Conservation (phyloP, 2,797 vertebrate species). For the Danio aesculapii region DNA sequence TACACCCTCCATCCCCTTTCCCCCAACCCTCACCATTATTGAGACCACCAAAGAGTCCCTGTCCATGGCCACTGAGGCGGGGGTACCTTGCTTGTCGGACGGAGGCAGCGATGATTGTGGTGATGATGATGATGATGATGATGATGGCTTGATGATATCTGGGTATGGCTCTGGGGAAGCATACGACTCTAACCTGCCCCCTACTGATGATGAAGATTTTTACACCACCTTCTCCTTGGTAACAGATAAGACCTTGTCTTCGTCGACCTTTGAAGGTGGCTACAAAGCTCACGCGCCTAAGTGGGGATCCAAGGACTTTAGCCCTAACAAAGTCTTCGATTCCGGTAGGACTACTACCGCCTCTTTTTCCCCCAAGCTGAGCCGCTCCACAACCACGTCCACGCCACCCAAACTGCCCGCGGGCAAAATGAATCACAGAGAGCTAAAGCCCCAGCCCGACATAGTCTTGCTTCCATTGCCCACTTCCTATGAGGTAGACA, state of each 20-base stretch:
- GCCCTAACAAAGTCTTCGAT: constrained; percentile 96
- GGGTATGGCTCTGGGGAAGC: constrained; percentile 99
- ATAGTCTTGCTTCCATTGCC: constrained; percentile 98
- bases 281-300: constrained; percentile 97
- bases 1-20: constrained; percentile 96
- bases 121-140: constrained; percentile 82
- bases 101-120: constrained; percentile 99
- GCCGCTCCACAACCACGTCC: constrained; percentile 95
- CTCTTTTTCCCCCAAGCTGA: constrained; percentile 96
- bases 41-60: constrained; percentile 99
- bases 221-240: constrained; percentile 99
- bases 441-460: constrained; percentile 97
- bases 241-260: constrained; percentile 99
- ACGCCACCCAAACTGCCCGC: constrained; percentile 95
- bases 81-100: constrained; percentile 99
- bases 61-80: constrained; percentile 98
- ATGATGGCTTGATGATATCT: constrained; percentile 99
- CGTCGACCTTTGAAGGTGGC: constrained; percentile 99
- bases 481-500: constrained; percentile 99
- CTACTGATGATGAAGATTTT: constrained; percentile 99
- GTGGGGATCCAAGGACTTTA: constrained; percentile 99
- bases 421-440: constrained; percentile 97
- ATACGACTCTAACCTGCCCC: constrained; percentile 99
- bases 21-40: constrained; percentile 98
- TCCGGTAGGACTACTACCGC: constrained; percentile 95